Percentiles rank a stretch among this genome's conserved stretches.
Conservation (phyloP, 2,888 invertebrate species). For the Thera britannica region DNA sequence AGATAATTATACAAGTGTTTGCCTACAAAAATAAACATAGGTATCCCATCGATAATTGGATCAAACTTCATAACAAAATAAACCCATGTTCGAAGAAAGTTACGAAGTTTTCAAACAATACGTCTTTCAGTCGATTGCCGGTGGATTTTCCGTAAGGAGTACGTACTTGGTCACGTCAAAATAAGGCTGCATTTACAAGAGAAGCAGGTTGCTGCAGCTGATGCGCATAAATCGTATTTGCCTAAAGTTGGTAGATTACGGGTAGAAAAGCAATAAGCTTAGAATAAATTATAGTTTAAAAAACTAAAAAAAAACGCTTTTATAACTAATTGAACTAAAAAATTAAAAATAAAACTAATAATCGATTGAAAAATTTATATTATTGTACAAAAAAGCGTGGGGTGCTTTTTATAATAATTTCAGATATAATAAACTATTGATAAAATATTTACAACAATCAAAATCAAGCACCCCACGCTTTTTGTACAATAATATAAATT, state of each 20-base stretch:
- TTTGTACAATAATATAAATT: too few relatives aligned
- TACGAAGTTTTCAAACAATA: constrained; percentile 38
- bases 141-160: constrained; percentile 35
- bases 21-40: background rate
- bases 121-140: constrained; percentile 41
- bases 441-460: too few relatives aligned
- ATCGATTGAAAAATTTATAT: too few relatives aligned
- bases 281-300: too few relatives aligned
- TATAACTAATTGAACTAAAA: too few relatives aligned
- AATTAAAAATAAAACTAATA: too few relatives aligned
- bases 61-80: constrained; percentile 22
- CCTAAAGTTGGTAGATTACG: background rate
- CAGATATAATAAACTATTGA: too few relatives aligned
- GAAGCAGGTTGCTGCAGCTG: background rate
- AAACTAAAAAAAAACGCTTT: too few relatives aligned
- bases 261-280: too few relatives aligned
- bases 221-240: background rate
- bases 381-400: too few relatives aligned
- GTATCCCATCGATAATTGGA: constrained; percentile 17
- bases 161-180: constrained; percentile 26
- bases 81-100: constrained; percentile 17
- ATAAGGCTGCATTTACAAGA: constrained; percentile 10
- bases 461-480: too few relatives aligned
- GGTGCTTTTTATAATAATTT: too few relatives aligned
- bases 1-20: background rate